phyloP scores from a whole-genome alignment of 2,113 vertebrate genomes.

The Zosterops hypoxanthus region DNA sequence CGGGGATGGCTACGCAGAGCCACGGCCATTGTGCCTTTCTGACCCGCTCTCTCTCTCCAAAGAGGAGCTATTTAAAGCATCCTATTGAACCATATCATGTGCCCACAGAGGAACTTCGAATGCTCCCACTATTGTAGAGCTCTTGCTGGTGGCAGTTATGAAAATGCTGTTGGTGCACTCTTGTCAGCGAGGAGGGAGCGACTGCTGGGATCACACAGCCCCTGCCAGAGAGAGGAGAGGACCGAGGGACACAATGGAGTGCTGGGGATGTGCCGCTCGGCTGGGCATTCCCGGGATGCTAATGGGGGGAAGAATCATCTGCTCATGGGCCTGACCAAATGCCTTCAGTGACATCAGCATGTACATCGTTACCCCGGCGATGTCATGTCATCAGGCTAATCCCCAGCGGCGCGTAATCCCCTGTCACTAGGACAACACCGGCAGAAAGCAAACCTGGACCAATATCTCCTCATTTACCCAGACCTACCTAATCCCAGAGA shows the following conservation, averaged over 20 bases:
- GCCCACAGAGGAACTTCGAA: not conserved
- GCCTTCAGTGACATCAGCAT: not conserved
- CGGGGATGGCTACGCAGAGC: not conserved
- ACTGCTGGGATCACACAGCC: not conserved
- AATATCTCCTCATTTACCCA: conserved; percentile 5
- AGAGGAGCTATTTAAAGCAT: conserved; percentile 14
- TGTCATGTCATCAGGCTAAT: not conserved
- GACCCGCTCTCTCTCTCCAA: not conserved
- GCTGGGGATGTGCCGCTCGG: rapidly evolving
- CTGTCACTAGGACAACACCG: conserved; percentile 9
- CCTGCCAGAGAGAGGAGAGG: not conserved
- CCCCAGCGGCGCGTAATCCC: not conserved
- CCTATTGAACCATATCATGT: not conserved
- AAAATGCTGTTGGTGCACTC: not conserved
- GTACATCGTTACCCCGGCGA: not conserved
- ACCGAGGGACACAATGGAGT: rapidly evolving
- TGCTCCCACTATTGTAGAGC: not conserved
- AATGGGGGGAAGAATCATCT: not conserved
- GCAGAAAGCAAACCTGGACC: conserved; percentile 28
- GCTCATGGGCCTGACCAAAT: not conserved
- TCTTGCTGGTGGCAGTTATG: not conserved
- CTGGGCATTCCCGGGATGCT: not conserved
- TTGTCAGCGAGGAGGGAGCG: not conserved
- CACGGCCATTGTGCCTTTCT: not conserved
- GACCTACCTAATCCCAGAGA: conserved; percentile 46